Evolutionary conservation across 2,888 invertebrate species (phyloP).

Genomic region (Boloria selene): DNA sequence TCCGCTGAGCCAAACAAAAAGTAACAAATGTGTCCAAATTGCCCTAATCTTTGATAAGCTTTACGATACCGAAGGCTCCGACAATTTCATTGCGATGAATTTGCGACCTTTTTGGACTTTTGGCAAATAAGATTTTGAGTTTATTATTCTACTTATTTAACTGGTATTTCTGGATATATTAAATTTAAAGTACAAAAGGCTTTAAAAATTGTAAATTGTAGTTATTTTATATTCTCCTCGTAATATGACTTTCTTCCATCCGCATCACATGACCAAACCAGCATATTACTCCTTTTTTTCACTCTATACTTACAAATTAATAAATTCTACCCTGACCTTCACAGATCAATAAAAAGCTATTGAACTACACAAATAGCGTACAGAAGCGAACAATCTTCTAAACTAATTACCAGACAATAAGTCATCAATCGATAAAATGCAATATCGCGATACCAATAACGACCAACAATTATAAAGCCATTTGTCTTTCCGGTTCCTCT

Average conservation of each 20-base stretch:
- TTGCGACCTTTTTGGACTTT: not conserved
- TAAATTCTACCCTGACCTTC: conserved; percentile 9
- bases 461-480: conserved; percentile 49
- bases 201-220: too few species aligned
- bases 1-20: conserved; percentile 14
- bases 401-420: conserved; percentile 38
- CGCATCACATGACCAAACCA: too few species aligned
- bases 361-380: conserved; percentile 16
- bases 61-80: not conserved
- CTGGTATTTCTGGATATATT: too few species aligned
- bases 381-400: conserved; percentile 23
- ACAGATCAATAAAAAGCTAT: conserved; percentile 16
- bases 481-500: conserved; percentile 47
- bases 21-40: conserved; percentile 18
- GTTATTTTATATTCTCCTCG: too few species aligned
- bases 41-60: conserved; percentile 16
- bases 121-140: too few species aligned
- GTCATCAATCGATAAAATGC: conserved; percentile 29
- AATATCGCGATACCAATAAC: conserved; percentile 29
- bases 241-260: too few species aligned
- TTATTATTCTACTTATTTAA: too few species aligned
- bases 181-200: too few species aligned
- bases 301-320: not conserved
- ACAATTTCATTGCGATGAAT: not conserved
- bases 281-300: too few species aligned